These are phyloP conservation scores for rabbit (Oryctolagus cuniculus) DNA, from an alignment of 2,113 vertebrate genomes.

Conservation along the genomic window mOryCun1.1 NC_091437.1:21547001-21547500, in stretches of 20 bases:
- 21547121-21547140: no score
- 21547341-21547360: slow-evolving; percentile 7
- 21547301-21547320: background rate
- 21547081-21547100: no score
- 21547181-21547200: no score
- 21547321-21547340: slow-evolving; percentile 5
- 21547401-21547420: background rate
- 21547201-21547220: no score
- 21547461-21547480: background rate
- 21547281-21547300: no score
- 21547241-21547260: no score
- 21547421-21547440: background rate
- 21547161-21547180: no score
- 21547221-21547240: no score
- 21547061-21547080: no score
- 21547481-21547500: background rate
- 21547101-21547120: no score
- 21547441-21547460: background rate
- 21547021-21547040: background rate
- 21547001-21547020: background rate
- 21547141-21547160: no score
- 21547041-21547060: background rate
- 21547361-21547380: background rate
- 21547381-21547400: background rate
- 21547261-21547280: no score